Evolutionary conservation across 2,113 vertebrate species (phyloP).

Genomic region (Apteryx owenii): DNA sequence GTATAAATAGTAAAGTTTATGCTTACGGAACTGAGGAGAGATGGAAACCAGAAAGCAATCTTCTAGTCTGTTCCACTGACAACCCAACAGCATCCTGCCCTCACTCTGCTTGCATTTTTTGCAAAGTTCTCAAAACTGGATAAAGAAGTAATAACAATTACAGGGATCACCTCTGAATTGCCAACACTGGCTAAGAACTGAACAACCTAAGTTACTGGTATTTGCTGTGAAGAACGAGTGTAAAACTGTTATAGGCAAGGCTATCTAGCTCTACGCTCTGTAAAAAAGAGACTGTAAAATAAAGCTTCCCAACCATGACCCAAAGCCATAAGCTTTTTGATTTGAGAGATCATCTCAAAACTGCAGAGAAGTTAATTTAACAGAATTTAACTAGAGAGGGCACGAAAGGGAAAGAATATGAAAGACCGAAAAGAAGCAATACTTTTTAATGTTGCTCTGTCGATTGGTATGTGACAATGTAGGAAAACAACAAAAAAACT

Average conservation of each 20-base stretch:
- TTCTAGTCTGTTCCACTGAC: background rate
- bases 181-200: background rate
- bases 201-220: background rate
- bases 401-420: background rate
- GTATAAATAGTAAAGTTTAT: background rate
- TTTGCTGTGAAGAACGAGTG: background rate
- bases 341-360: background rate
- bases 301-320: background rate
- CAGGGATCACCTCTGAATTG: background rate
- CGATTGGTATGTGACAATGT: background rate
- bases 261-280: background rate
- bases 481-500: background rate
- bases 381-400: background rate
- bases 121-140: background rate
- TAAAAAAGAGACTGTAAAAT: background rate
- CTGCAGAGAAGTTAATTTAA: background rate
- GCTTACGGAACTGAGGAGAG: background rate
- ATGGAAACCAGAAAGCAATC: background rate
- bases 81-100: background rate
- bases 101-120: accelerated
- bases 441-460: background rate
- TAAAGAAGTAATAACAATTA: background rate
- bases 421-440: background rate
- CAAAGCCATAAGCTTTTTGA: background rate
- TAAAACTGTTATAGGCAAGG: background rate